Conservation (phyloP, 2,113 vertebrate genomes). For the Bettongia penicillata region DNA sequence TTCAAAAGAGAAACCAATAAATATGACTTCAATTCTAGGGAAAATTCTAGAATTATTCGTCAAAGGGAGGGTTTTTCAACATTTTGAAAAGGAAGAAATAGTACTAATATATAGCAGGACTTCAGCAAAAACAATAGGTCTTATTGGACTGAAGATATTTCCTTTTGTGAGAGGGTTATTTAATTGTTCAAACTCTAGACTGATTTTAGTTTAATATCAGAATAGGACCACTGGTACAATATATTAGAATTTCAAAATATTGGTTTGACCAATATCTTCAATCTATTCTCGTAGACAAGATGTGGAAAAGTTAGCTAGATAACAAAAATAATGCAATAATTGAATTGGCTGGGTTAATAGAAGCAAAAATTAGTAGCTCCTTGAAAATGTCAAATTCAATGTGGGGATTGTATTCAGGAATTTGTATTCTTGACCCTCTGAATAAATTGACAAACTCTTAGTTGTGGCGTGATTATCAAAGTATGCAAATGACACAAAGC, state of each 20-base stretch:
- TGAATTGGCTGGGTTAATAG: background rate
- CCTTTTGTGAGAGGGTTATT: background rate
- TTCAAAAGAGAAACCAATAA: background rate
- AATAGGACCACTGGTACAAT: background rate
- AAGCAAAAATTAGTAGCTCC: background rate
- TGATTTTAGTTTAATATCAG: background rate
- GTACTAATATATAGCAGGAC: background rate
- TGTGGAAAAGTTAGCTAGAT: background rate
- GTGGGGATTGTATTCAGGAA: background rate
- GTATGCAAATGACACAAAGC: background rate
- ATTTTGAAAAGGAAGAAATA: background rate
- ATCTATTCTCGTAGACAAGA: background rate
- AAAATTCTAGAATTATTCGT: background rate
- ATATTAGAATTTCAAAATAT: background rate
- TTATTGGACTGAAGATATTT: background rate
- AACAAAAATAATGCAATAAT: background rate
- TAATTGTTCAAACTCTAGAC: background rate
- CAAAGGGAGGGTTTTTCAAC: background rate
- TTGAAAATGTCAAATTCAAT: background rate
- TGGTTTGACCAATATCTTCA: background rate
- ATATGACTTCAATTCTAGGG: background rate
- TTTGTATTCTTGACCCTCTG: background rate
- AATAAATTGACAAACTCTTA: background rate
- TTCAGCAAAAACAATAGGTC: background rate
- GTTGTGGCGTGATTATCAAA: background rate